Conservation (phyloP, 2,797 vertebrate species). For the Anomalospiza imberbis region DNA sequence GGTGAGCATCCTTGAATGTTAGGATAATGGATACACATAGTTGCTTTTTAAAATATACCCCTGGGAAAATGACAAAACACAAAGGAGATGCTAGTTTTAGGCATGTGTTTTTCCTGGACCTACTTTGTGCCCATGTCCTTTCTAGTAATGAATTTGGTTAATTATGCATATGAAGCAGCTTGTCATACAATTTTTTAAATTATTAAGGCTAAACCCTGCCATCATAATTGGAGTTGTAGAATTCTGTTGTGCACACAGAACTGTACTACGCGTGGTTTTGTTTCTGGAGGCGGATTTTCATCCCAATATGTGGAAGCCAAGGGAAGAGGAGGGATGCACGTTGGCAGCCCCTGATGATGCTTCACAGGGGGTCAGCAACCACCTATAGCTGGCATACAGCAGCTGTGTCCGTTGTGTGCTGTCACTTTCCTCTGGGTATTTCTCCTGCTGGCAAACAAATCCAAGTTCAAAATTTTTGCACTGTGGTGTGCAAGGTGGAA, state of each 20-base stretch:
- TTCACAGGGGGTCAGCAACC: background rate
- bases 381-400: background rate
- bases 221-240: background rate
- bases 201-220: background rate
- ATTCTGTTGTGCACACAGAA: fast-evolving
- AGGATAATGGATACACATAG: background rate
- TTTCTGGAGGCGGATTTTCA: background rate
- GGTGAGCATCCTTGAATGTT: background rate
- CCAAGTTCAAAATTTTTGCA: background rate
- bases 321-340: fast-evolving
- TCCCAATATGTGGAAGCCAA: fast-evolving
- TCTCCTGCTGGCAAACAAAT: background rate
- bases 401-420: fast-evolving
- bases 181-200: background rate
- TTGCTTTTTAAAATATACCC: background rate
- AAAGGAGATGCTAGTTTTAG: background rate
- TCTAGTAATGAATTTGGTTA: background rate
- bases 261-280: fast-evolving
- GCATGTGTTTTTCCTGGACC: background rate
- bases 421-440: background rate
- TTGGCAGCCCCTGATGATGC: background rate
- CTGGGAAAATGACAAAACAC: background rate
- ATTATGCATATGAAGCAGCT: background rate
- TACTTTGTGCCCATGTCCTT: background rate
- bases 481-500: background rate